phyloP scores from a whole-genome alignment of 1,140 invertebrate genomes.

The Temnothorax curvispinosus region DNA sequence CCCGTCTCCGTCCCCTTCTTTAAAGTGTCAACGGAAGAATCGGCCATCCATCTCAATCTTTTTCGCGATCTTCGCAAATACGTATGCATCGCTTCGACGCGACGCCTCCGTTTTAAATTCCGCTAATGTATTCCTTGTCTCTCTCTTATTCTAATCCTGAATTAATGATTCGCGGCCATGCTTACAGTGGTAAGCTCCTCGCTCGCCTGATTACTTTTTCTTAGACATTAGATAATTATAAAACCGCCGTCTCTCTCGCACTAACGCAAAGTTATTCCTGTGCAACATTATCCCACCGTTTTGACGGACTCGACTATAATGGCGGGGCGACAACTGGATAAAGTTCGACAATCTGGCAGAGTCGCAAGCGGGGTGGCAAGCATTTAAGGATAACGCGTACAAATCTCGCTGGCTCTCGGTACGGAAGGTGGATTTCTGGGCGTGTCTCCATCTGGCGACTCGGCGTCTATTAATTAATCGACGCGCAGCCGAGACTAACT shows the following conservation, averaged over 20 bases:
- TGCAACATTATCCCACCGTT: background rate
- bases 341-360: constrained; percentile 51
- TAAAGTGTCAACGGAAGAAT: constrained; percentile 66
- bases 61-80: constrained; percentile 9
- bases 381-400: constrained; percentile 69
- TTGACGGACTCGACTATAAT: constrained; percentile 26
- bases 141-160: background rate
- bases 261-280: background rate
- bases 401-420: constrained; percentile 58
- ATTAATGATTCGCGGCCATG: constrained; percentile 4
- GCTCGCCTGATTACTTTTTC: constrained; percentile 19
- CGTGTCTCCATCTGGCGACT: constrained; percentile 84
- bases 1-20: background rate
- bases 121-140: background rate
- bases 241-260: background rate
- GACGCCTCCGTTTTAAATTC: background rate
- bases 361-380: constrained; percentile 29
- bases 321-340: constrained; percentile 38
- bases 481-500: constrained; percentile 84
- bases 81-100: background rate
- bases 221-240: constrained; percentile 4
- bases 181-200: background rate
- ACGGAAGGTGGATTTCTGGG: constrained; percentile 73
- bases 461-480: constrained; percentile 84
- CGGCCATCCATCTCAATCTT: constrained; percentile 42